phyloP scores from a whole-genome alignment of 1,140 invertebrate genomes.

The Nephila pilipes region DNA sequence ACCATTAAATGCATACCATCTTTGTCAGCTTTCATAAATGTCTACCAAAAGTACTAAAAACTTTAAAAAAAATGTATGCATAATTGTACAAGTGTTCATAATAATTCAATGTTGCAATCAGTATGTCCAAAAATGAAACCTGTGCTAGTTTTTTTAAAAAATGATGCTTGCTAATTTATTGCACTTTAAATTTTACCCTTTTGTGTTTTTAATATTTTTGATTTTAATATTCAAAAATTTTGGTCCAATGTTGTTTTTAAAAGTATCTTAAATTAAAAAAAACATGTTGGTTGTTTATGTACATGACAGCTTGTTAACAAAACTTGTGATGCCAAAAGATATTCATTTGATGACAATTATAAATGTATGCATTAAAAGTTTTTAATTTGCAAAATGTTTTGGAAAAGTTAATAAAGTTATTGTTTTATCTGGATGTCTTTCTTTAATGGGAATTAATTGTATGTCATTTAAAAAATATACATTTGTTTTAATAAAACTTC shows the following conservation, averaged over 20 bases:
- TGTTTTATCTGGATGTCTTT: slow-evolving; percentile 25
- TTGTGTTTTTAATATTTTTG: background rate
- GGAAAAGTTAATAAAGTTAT: background rate
- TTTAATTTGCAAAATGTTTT: background rate
- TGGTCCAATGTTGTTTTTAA: background rate
- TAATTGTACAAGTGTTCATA: no score
- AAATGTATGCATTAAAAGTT: slow-evolving; percentile 2
- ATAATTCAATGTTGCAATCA: background rate
- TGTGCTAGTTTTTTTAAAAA: no score
- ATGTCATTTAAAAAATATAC: no score
- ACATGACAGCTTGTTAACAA: background rate
- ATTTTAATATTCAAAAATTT: background rate
- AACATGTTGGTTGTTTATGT: background rate
- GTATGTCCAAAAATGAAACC: no score
- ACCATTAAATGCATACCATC: no score
- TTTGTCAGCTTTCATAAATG: no score
- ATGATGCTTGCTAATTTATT: background rate
- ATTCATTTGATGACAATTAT: background rate
- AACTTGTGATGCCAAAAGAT: background rate
- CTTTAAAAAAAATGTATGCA: no score
- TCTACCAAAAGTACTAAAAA: no score
- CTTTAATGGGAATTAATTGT: background rate
- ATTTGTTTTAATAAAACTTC: no score
- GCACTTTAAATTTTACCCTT: background rate
- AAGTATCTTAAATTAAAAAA: background rate